Base-by-base conservation (phyloP, 2,797 vertebrate species). In the Leptatherina wallacei region DNA sequence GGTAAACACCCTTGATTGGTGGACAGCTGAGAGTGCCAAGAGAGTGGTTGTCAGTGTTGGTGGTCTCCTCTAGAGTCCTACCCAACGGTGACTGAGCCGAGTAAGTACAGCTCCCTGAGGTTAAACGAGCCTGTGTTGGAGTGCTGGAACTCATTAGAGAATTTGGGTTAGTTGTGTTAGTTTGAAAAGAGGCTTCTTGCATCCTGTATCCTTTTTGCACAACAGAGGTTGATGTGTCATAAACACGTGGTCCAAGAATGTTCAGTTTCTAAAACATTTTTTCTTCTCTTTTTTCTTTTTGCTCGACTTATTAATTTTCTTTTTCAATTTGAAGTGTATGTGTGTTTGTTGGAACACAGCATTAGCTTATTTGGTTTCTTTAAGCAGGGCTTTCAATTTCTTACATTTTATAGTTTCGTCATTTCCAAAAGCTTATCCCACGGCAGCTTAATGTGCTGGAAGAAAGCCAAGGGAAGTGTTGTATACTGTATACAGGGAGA, bases 1-100 rank as follows among this genome's bases (percentile, higher is more conserved):
- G 78, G 89, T 93, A 93, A 93, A 93, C 90, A 92, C 79, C 79
- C 78, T 87, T 93, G 92, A 94, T 92, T 92, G 92, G 90, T 89
- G 80, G 83, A 91, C 85, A 84, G 89, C 88, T 80, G 73, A 80
- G 82, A 44, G 91, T 92, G 91, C 92, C 90, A 92, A 88, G 79
- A 87, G 73, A 83, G 88, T 81, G 88, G 74, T 78, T 83, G 90
- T 89, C 89, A 74, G 78, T 87, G 92, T 88, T 90, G 92, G 92
- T 94, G 94, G 94, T 94, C 73, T 84, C 73, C 40, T 57, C 80
- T 71, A 32, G 65, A 85, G 75, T 69, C 60, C 70, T 86, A 83
- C 82, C 87, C 79, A 29, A 63, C 22, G 65, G 84, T 77, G 59
- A 85, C 70, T 71, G 69, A 82, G 69, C 65, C 8, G 69, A 82